These are phyloP conservation scores for Bambusicola thoracicus DNA, from an alignment of 2,113 vertebrate species.

Conservation along the genomic window DNA sequence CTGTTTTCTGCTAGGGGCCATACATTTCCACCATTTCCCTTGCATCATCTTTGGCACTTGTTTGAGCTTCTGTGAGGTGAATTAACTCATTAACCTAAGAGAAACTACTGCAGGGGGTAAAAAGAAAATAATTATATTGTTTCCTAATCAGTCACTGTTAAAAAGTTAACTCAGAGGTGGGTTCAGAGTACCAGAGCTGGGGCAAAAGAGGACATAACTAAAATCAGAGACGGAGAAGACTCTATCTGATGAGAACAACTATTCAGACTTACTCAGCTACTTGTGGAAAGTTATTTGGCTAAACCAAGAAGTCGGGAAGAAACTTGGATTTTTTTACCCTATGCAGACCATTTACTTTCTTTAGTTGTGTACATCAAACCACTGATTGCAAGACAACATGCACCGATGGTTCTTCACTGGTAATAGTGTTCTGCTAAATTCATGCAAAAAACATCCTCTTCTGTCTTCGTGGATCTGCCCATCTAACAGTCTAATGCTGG, in stretches of 20 bases:
- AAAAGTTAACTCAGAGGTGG: not conserved
- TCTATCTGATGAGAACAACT: not conserved
- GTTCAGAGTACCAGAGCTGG: not conserved
- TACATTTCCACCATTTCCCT: not conserved
- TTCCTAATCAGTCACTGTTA: not conserved
- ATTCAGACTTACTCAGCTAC: not conserved
- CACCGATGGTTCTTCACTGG: not conserved
- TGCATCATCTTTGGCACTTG: not conserved
- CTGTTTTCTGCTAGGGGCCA: not conserved
- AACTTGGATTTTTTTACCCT: not conserved
- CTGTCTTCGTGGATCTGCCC: not conserved
- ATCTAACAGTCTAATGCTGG: not conserved
- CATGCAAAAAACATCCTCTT: not conserved
- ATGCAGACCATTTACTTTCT: not conserved
- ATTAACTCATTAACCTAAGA: not conserved
- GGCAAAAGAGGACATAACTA: not conserved
- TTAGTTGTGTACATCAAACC: not conserved
- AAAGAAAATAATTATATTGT: not conserved
- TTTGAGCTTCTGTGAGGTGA: not conserved
- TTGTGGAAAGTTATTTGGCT: not conserved
- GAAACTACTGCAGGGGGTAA: not conserved
- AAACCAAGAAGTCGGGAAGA: not conserved
- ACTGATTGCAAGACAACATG: not conserved
- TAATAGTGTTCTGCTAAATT: not conserved
- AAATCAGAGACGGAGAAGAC: not conserved